Conservation (phyloP, 1,140 invertebrate genomes). For the Drosophila ananassae region DNA sequence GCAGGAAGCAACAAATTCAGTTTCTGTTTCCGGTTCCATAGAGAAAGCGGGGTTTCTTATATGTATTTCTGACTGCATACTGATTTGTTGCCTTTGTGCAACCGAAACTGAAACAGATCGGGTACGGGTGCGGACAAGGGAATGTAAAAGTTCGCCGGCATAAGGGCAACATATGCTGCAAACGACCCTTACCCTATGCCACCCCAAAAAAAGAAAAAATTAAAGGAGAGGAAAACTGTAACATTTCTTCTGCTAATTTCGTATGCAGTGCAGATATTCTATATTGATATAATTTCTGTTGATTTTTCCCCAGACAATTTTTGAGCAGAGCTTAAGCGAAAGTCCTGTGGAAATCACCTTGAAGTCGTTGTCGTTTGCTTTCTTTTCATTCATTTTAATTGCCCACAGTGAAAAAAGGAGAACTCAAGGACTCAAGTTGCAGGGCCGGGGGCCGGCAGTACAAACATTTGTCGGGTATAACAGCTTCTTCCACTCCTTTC, state of each 20-base stretch:
- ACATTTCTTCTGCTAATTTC: slow-evolving; percentile 56
- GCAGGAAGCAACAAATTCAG: slow-evolving; percentile 82
- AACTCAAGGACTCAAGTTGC: slow-evolving; percentile 22
- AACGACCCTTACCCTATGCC: slow-evolving; percentile 76
- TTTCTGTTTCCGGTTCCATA: slow-evolving; percentile 72
- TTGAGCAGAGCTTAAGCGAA: slow-evolving; percentile 35
- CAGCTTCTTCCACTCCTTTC: slow-evolving; percentile 43
- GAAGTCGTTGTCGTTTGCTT: slow-evolving; percentile 24
- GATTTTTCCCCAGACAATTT: slow-evolving; percentile 53
- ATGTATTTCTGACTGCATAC: slow-evolving; percentile 78
- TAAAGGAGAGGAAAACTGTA: slow-evolving; percentile 6
- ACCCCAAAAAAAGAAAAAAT: slow-evolving; percentile 17
- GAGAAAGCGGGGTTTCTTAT: slow-evolving; percentile 15
- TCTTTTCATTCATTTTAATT: slow-evolving; percentile 52
- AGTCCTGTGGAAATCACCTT: slow-evolving; percentile 41
- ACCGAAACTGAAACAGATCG: slow-evolving; percentile 53
- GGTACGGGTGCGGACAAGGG: background rate
- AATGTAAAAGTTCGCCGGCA: slow-evolving; percentile 29
- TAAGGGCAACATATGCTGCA: slow-evolving; percentile 71
- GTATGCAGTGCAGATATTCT: slow-evolving; percentile 73
- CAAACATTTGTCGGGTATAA: slow-evolving; percentile 57
- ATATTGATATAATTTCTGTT: slow-evolving; percentile 74
- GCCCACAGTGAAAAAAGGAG: slow-evolving; percentile 40
- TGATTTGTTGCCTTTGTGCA: slow-evolving; percentile 80
- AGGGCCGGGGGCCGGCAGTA: slow-evolving; percentile 22